Percentiles rank a stretch among this genome's conserved stretches.
These are phyloP conservation scores for Trididemnum miniatum DNA, from an alignment of 23 tunicate species.

Conservation along the genomic window DNA sequence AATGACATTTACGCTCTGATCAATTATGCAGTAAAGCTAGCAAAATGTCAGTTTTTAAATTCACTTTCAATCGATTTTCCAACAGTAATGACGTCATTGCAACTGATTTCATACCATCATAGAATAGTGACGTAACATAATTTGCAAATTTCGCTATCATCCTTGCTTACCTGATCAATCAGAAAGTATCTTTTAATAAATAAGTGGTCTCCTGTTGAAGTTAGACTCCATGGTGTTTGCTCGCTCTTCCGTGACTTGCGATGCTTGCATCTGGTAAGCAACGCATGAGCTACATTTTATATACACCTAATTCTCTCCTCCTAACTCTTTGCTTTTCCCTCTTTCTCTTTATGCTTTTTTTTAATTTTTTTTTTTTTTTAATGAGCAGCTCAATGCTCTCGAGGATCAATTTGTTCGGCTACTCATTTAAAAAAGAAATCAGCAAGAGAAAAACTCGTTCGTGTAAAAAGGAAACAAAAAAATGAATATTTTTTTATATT, in stretches of 20 bases:
- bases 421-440: too few species aligned
- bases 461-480: too few species aligned
- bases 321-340: neutral
- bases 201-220: too few species aligned
- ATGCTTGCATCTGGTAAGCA: neutral
- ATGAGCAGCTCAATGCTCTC: neutral
- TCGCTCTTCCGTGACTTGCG: neutral
- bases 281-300: neutral
- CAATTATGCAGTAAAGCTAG: slow-evolving; percentile 5
- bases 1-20: slow-evolving; percentile 17
- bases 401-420: neutral
- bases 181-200: too few species aligned
- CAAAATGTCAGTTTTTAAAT: slow-evolving; percentile 15
- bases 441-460: too few species aligned
- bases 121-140: neutral
- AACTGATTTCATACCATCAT: neutral
- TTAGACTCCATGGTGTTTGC: neutral
- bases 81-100: slow-evolving; percentile 6
- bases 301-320: neutral
- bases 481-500: too few species aligned
- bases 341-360: neutral
- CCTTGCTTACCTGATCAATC: neutral
- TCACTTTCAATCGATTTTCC: slow-evolving; percentile 14
- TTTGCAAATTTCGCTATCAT: slow-evolving; percentile 11
- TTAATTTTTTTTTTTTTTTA: too few species aligned